Base-by-base conservation (phyloP, 1,140 invertebrate genomes). In the Neodiprion pinetum region DNA sequence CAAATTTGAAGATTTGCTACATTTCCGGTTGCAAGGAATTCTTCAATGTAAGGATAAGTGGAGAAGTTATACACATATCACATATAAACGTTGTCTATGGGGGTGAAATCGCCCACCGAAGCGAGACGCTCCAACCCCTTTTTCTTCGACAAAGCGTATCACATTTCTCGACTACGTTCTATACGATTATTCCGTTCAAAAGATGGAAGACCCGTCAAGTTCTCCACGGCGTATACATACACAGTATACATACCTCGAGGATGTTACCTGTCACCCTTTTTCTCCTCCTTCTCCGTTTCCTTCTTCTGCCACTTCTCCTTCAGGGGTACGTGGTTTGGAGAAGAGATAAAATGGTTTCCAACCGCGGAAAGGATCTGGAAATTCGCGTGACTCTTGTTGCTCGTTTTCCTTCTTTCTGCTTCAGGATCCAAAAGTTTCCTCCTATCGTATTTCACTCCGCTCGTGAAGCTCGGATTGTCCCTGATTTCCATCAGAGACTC, bases 401-500 rank as follows among this genome's bases (percentile, higher is more conserved):
- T 40, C 53, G 11, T 8, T 12, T n/a, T 61, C n/a, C 53, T 11
- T 61, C n/a, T 61, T n/a, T 3, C 53, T 11, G 53, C 11, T 61
- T 61, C 53, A 8, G 28, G 28, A 40, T 61, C 53, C 53, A 1
- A 61, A 61, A 61, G 11, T 61, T 61, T 61, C 9, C 53, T 8
- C 53, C 11, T 61, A 12, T 61, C 53, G 53, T 61, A 61, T 61
- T 61, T 61, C 53, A 61, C 53, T 14, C 28, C 28, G 28, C 11
- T 61, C 53, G 53, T 61, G 11, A 61, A 61, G n/a, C 53, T 12
- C 53, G n/a, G 53, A 61, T 61, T 61, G 53, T 61, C 53, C n/a
- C 11, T 5, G 11, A 14, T 61, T 61, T 61, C 53, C 53, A 61
- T 17, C 11, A 61, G n/a, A 12, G 53, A 61, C n/a, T 61, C n/a